These are phyloP conservation scores for Lasius fuliginosus DNA, from an alignment of 2,888 invertebrate species.

Conservation along the genomic window DNA sequence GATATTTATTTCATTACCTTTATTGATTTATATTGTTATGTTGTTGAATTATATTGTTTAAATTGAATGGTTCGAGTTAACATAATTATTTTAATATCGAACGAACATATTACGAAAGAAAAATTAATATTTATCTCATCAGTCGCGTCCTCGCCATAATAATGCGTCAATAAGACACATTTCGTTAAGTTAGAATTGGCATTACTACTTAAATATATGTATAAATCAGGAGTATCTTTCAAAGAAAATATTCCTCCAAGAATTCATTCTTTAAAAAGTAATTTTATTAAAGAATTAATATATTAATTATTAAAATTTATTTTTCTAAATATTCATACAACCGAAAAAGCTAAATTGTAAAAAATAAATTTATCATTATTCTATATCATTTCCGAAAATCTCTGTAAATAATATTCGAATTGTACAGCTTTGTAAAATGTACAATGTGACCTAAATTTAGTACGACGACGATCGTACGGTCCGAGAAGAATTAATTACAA, in stretches of 20 bases:
- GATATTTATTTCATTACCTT: no score
- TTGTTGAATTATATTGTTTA: no score
- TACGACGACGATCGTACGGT: not conserved
- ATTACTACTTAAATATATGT: no score
- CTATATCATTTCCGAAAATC: not conserved
- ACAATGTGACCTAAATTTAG: not conserved
- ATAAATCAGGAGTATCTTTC: not conserved
- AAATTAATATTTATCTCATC: no score
- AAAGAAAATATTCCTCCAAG: not conserved
- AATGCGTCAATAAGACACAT: no score
- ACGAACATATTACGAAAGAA: no score
- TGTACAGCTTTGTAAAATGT: not conserved
- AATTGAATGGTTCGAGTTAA: no score
- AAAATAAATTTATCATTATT: not conserved
- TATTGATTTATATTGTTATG: no score
- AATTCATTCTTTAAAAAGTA: not conserved
- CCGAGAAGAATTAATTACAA: not conserved
- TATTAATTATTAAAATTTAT: conserved; percentile 3
- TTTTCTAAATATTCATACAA: not conserved
- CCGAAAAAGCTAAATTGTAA: not conserved
- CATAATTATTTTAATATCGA: no score
- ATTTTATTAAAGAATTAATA: not conserved
- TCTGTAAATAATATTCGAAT: not conserved
- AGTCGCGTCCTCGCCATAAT: no score
- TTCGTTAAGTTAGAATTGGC: no score